Conservation (phyloP, 2,113 vertebrate species). For the Menura novaehollandiae region DNA sequence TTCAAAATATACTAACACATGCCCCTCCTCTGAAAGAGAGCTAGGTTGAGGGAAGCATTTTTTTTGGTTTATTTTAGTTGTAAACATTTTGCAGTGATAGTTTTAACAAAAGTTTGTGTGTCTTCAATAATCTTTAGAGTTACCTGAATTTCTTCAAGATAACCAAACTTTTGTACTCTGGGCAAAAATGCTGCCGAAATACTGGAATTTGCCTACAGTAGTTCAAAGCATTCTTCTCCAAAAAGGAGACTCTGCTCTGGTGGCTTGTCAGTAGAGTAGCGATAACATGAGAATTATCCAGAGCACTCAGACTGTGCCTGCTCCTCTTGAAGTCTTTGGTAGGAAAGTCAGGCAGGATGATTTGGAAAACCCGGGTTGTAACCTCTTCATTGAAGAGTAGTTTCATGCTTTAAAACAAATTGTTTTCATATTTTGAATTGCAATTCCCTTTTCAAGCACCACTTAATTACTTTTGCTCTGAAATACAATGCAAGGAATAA, state of each 20-base stretch:
- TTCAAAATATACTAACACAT: not conserved
- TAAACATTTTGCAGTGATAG: not conserved
- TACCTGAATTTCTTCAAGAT: not conserved
- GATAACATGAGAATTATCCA: not conserved
- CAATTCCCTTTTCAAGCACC: not conserved
- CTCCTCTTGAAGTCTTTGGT: not conserved
- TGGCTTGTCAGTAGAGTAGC: not conserved
- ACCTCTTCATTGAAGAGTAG: not conserved
- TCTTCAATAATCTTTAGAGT: not conserved
- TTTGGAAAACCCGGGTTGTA: not conserved
- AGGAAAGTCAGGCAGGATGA: not conserved
- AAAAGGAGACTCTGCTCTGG: not conserved
- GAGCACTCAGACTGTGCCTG: not conserved
- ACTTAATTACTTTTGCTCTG: not conserved
- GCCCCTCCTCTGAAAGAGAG: not conserved
- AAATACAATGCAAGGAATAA: not conserved
- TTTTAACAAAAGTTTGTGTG: not conserved
- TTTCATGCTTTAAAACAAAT: not conserved
- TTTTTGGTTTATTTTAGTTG: not conserved
- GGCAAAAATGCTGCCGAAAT: not conserved
- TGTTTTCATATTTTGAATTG: not conserved
- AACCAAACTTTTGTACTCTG: not conserved
- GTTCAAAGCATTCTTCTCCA: not conserved
- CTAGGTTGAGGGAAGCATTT: not conserved
- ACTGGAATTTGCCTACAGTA: not conserved